Evolutionary conservation across 2,113 vertebrate genomes (phyloP).

Genomic region (Phycodurus eques): DNA sequence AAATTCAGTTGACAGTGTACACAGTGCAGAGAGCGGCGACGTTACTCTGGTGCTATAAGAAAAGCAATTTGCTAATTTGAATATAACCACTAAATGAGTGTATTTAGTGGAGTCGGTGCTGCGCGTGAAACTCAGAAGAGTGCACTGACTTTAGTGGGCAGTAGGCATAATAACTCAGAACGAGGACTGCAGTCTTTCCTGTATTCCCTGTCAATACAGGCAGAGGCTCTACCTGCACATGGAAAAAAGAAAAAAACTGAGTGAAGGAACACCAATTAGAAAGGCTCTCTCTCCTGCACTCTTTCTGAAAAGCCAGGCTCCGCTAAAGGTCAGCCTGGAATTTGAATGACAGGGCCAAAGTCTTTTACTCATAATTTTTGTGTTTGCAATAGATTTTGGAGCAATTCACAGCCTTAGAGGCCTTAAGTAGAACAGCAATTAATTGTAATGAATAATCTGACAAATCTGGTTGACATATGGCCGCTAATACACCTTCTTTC

Average conservation of each 20-base stretch:
- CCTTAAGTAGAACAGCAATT: slow-evolving; percentile 99
- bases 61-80: slow-evolving; percentile 53
- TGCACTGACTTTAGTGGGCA: slow-evolving; percentile 30
- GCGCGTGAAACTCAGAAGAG: slow-evolving; percentile 28
- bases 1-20: slow-evolving; percentile 68
- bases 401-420: slow-evolving; percentile 99
- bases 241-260: slow-evolving; percentile 62
- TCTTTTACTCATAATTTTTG: slow-evolving; percentile 99
- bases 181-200: slow-evolving; percentile 43
- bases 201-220: slow-evolving; percentile 75
- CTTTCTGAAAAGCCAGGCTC: slow-evolving; percentile 96
- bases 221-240: slow-evolving; percentile 88
- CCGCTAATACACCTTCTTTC: slow-evolving; percentile 99
- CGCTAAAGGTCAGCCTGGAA: slow-evolving; percentile 99
- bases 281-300: slow-evolving; percentile 92
- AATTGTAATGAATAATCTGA: slow-evolving; percentile 99
- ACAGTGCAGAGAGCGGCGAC: slow-evolving; percentile 50
- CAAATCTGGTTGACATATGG: slow-evolving; percentile 99
- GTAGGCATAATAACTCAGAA: slow-evolving; percentile 47
- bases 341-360: slow-evolving; percentile 99
- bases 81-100: slow-evolving; percentile 34
- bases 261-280: slow-evolving; percentile 97
- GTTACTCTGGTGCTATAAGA: slow-evolving; percentile 39
- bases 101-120: slow-evolving; percentile 27
- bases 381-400: slow-evolving; percentile 99